These are phyloP conservation scores for Ceratina australensis DNA, from an alignment of 1,140 invertebrate species.

Conservation along the genomic window DNA sequence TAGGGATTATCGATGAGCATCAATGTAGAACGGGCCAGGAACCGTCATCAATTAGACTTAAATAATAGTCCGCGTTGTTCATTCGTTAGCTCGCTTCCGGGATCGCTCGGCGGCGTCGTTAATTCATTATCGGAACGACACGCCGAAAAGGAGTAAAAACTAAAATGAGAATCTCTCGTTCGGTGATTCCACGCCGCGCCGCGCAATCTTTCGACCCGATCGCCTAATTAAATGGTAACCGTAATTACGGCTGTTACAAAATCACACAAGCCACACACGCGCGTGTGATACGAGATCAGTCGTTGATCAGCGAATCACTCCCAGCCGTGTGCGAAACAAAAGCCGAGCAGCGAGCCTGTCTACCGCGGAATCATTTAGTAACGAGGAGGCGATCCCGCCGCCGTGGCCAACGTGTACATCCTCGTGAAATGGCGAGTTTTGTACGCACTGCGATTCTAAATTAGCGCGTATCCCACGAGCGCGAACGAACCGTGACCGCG, in stretches of 20 bases:
- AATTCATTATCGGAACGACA: constrained; percentile 18
- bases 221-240: constrained; percentile 1
- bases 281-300: not conserved
- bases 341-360: not conserved
- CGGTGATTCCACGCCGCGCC: not conserved
- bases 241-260: constrained; percentile 2
- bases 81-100: constrained; percentile 56
- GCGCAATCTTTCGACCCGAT: not conserved
- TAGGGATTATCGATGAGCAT: constrained; percentile 63
- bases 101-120: constrained; percentile 34
- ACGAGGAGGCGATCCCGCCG: not conserved
- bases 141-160: not conserved
- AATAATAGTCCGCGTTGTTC: constrained; percentile 56
- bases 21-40: constrained; percentile 55
- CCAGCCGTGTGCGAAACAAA: constrained; percentile 3
- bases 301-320: constrained; percentile 4
- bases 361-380: constrained; percentile 1
- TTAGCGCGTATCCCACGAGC: constrained; percentile 26
- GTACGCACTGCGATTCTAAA: not conserved
- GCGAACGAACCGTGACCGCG: constrained; percentile 4
- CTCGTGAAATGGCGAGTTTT: not conserved
- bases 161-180: not conserved
- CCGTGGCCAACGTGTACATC: not conserved
- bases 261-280: constrained; percentile 1
- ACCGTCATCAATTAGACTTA: constrained; percentile 61